Evolutionary conservation across 2,797 vertebrate species (phyloP), one percentile per base, ranked within the genome.

Genomic region (Ctenosaura bakeri): DNA sequence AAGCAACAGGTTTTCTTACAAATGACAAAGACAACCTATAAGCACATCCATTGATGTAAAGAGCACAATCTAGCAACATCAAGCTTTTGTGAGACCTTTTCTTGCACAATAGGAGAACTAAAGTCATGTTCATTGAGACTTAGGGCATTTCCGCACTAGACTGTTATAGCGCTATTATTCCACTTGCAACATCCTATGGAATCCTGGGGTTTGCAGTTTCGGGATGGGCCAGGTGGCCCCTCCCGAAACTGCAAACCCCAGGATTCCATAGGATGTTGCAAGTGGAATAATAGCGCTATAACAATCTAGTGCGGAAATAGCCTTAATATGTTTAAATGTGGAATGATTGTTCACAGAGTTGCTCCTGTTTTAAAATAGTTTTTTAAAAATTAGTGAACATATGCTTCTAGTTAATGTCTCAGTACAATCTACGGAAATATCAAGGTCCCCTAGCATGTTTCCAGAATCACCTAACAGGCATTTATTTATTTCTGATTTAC

Each of bases 401-500:
- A 86, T 74, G 20, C 50, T 18, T 64, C 12, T 29, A 64, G 20
- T 2, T 46, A 18, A 1, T 71, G 59, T 87, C 79, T 83, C 4
- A 0, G 0, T 71, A 88, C 46, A 14, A 69, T 89, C 88, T 92
- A 46, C 46, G 46, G 9, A 22, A 64, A 90, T 92, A 88, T 83
- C 29, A 88, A 22, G 6, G 14, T 83, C 22, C 29, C 77, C 1
- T 18, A 89, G 46, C 42, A 59, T 12, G 50, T 24, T 81, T 16
- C 29, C 62, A 42, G 2, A 69, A 83, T 20, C 76, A 35, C 66
- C 83, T 89, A 66, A 84, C 90, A 83, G 52, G 42, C 12, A 35
- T 14, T 59, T 71, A 22, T 54, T 46, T 46, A 56, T 9, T 90
- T 79, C 88, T 76, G 0, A 29, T 42, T 76, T 88, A 0, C 26